Conservation (phyloP, 2,888 invertebrate genomes). For the Oligia fasciuncula region DNA sequence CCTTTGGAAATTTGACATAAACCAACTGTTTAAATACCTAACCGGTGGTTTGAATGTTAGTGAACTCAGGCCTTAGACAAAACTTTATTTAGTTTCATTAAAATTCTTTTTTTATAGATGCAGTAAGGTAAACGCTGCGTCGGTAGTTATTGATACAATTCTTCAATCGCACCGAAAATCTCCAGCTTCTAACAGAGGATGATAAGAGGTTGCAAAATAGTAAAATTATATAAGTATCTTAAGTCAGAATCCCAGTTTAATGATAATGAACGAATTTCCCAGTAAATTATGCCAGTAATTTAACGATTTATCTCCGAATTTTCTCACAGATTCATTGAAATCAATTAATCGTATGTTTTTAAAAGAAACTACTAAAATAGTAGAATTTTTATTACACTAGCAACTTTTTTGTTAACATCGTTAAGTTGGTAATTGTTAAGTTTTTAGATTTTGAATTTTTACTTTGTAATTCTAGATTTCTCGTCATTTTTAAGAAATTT, state of each 20-base stretch:
- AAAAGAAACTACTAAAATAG: slow-evolving; percentile 34
- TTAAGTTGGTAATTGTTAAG: slow-evolving; percentile 47
- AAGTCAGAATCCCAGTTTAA: neutral
- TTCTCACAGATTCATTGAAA: neutral
- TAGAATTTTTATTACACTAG: slow-evolving; percentile 32
- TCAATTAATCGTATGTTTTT: neutral
- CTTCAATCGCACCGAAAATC: slow-evolving; percentile 76
- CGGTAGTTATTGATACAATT: slow-evolving; percentile 81
- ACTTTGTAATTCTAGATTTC: neutral
- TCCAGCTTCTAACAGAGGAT: slow-evolving; percentile 66
- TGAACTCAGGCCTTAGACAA: neutral
- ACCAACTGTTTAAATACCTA: no score
- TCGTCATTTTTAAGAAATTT: slow-evolving; percentile 54
- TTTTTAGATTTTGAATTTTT: slow-evolving; percentile 45
- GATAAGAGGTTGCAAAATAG: slow-evolving; percentile 49
- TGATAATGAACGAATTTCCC: slow-evolving; percentile 2
- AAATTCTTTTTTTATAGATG: slow-evolving; percentile 68
- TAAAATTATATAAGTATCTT: slow-evolving; percentile 4
- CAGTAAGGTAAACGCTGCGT: slow-evolving; percentile 81
- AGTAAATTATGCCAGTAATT: slow-evolving; percentile 7
- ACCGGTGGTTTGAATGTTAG: no score
- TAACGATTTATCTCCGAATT: neutral
- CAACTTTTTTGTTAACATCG: slow-evolving; percentile 22
- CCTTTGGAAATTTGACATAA: no score
- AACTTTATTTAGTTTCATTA: no score